A percentile compares a stretch with the other conserved stretches of the same genome.
phyloP scores from a whole-genome alignment of 2,797 vertebrate genomes.

The Ctenopoma kingsleyae region DNA sequence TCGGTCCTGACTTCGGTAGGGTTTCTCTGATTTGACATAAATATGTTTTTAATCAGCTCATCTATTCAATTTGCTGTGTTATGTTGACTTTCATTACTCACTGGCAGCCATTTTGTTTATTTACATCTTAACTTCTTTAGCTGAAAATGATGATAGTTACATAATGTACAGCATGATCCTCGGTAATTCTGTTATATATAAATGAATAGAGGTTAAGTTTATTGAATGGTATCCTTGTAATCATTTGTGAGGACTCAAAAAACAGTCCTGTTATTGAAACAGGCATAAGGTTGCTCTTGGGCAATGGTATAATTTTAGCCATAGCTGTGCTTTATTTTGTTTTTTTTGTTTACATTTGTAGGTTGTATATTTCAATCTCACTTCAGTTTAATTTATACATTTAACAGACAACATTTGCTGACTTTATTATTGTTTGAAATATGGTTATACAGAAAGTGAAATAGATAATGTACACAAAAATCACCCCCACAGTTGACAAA shows the following conservation, averaged over 20 bases:
- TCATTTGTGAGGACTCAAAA: background rate
- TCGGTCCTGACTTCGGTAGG: background rate
- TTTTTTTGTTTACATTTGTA: background rate
- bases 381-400: background rate
- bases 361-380: background rate
- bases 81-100: background rate
- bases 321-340: background rate
- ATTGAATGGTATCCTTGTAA: background rate
- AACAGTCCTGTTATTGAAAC: background rate
- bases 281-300: background rate
- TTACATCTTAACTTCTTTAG: background rate
- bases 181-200: background rate
- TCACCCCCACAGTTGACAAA: background rate
- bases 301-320: background rate
- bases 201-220: background rate
- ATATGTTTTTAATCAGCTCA: background rate
- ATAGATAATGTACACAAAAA: background rate
- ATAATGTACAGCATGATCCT: background rate
- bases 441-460: no score
- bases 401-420: background rate
- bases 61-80: conserved; percentile 7
- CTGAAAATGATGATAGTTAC: background rate
- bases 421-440: background rate
- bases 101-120: conserved; percentile 6
- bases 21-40: no score